Evolutionary conservation across 53 echinoderm and acorn worm species (phyloP).

Genomic region (Echinometra lucunter): DNA sequence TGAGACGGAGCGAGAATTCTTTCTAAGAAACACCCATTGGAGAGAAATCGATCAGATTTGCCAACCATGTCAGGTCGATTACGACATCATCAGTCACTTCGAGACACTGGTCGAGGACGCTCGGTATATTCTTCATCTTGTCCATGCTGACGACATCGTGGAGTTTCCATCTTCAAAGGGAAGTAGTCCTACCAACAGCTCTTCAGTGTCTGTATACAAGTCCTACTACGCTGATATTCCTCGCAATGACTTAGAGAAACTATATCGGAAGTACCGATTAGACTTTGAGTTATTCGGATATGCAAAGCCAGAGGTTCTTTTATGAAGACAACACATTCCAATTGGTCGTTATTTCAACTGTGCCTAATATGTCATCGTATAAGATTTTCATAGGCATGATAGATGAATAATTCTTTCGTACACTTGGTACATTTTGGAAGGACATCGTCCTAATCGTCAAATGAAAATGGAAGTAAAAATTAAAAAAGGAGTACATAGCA

Average conservation of each 20-base stretch:
- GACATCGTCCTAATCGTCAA: no score
- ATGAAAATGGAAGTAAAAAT: no score
- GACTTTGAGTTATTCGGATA: conserved; percentile 80
- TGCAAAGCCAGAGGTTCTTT: conserved; percentile 45
- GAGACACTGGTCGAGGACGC: conserved; percentile 76
- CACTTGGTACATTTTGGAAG: no score
- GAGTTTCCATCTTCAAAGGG: conserved; percentile 74
- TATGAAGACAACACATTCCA: background rate
- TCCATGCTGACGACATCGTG: conserved; percentile 69
- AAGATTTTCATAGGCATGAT: no score
- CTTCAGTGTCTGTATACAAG: conserved; percentile 28
- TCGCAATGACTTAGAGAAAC: conserved; percentile 35
- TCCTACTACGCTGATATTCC: conserved; percentile 65
- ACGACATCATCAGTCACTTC: conserved; percentile 71
- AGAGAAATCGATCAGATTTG: conserved; percentile 20
- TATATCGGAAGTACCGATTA: conserved; percentile 59
- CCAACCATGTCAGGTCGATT: conserved; percentile 44
- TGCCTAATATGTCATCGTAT: background rate
- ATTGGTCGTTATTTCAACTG: background rate
- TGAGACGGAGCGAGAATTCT: background rate
- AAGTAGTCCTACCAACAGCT: conserved; percentile 82
- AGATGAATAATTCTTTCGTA: no score
- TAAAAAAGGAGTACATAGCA: no score
- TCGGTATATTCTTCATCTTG: conserved; percentile 69
- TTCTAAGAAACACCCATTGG: conserved; percentile 7